Evolutionary conservation across 35 echinoderm and acorn worm genomes (phyloP).

Genomic region (Lytechinus pictus): DNA sequence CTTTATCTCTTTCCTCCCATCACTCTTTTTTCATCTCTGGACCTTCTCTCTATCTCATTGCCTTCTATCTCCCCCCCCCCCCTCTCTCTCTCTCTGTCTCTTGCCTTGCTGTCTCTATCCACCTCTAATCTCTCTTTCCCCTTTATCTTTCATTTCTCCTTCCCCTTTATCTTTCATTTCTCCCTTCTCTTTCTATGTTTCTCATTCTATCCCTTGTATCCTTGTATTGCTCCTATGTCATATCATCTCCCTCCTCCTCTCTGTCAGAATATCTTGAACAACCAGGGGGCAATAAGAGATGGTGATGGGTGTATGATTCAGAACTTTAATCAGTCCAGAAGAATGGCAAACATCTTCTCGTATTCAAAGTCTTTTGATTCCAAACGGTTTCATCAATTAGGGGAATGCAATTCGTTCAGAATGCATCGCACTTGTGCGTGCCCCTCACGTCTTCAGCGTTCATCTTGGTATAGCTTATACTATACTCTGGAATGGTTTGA

Average conservation of each 20-base stretch:
- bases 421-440: neutral
- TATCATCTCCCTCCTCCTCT: neutral
- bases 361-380: neutral
- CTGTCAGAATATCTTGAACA: neutral
- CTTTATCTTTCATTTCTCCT: neutral
- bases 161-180: neutral
- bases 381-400: constrained; percentile 18
- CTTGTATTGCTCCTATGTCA: neutral
- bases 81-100: neutral
- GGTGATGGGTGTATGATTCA: constrained; percentile 5
- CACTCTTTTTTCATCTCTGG: neutral
- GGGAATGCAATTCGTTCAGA: neutral
- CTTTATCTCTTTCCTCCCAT: neutral
- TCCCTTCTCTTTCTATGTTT: neutral
- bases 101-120: neutral
- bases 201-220: neutral
- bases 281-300: neutral
- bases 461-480: neutral
- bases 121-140: neutral
- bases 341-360: constrained; percentile 2
- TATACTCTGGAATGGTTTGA: neutral
- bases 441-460: neutral
- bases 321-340: constrained; percentile 3
- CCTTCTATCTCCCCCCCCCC: neutral
- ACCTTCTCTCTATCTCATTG: neutral